Base-by-base conservation (phyloP, 2,113 vertebrate genomes). In the Chunga burmeisteri region DNA sequence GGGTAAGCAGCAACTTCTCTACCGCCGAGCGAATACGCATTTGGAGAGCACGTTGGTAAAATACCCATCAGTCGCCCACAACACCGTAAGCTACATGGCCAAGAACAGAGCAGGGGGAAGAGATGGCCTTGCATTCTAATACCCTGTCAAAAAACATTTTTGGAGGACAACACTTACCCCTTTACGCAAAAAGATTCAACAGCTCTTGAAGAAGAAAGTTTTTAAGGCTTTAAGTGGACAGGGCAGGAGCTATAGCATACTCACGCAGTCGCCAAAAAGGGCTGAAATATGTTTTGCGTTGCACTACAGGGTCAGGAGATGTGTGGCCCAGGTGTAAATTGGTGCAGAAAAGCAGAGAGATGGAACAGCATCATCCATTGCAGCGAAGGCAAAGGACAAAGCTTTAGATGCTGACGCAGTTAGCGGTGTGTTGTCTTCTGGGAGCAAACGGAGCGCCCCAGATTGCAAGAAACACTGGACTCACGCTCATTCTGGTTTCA, bases 41-140 rank as follows among this genome's bases (percentile, higher is more conserved):
- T 10, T 19, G 66, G 52, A 63, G 44, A 61, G 36, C 20, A 16
- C 0, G 0, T 0, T 13, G 52, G 36, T 18, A 19, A 44, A 27
- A 30, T 0, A 0, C 2, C 40, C 56, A 21, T 22, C 66, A 3
- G 58, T 23, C 65, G 66, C 4, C 32, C 27, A 18, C 25, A 36
- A 3, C 13, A 13, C n/a, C 2, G 3, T 14, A 16, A 58, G 58
- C 40, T 16, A 11, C 13, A 2, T 1, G 27, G 19, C 59, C 3
- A 18, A 0, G 1, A 46, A 7, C 53, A 56, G 25, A 70, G 75
- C 50, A 32, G 50, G 46, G 3, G 3, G 52, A 53, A 81, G 27
- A 73, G 3, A 1, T 4, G 34, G 47, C 34, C 23, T 29, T 5
- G 11, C 13, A 15, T 36, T 34, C 59, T 27, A 7, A 0, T 2